Base-by-base conservation (phyloP, 1,140 invertebrate genomes). In the Cyclargus thomasi region DNA sequence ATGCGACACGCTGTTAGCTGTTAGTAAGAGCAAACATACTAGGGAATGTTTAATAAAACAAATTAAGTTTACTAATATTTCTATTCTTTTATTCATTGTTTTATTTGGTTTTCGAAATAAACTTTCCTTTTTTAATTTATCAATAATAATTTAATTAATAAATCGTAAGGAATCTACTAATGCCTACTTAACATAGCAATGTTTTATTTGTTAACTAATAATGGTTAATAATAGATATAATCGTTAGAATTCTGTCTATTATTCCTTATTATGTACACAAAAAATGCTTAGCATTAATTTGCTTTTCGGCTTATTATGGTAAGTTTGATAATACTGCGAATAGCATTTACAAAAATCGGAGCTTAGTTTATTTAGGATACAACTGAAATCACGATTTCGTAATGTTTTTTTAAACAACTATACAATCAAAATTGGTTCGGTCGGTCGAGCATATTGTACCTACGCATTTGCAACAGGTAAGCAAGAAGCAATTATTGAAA, bases 21-120 rank as follows among this genome's bases (percentile, higher is more conserved):
- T 29, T 29, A 29, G 29, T 8, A 29, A 29, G 29, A 29, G 29
- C 29, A 29, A 29, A 29, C 14, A 47, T 47, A 14, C 14, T 47
- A 47, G 39, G 14, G 14, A 16, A 47, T 8, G 39, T 53, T 7
- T 22, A 88, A 85, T 87, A 77, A 88, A 87, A 88, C 83, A 81
- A 80, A 74, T 67, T 66, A 59, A 22, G 63, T 70, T 79, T 85
- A 82, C 86, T 89, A 89, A 83, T 86, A 84, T 82, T 83, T 85
- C 86, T 89, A 89, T 87, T 85, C 66, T 82, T 83, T 80, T 80
- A 82, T 86, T 86, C 86, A 83, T 86, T 88, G 86, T 89, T 86
- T 85, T 87, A 59, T 59, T 86, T 87, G 75, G 81, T 85, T 85
- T 87, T 82, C 76, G 80, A 87, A 87, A 83, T 84, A 86, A 86